Evolutionary conservation across 2,113 vertebrate species (phyloP).

Genomic region (Malurus alboscapulatus): DNA sequence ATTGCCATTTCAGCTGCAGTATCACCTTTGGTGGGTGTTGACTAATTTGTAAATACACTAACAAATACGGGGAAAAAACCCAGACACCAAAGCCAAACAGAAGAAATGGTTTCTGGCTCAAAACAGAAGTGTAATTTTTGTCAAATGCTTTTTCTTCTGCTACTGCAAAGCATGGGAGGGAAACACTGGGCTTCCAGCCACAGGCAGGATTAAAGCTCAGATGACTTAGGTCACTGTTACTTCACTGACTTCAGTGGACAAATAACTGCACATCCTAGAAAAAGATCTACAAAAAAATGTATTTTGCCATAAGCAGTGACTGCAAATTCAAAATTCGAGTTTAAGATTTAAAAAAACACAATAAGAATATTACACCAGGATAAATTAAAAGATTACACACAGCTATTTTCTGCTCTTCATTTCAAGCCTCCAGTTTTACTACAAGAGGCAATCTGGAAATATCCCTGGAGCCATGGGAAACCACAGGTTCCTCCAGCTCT

Average conservation of each 20-base stretch:
- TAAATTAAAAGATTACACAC: neutral
- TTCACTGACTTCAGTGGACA: neutral
- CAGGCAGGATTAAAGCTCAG: neutral
- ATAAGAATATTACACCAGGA: neutral
- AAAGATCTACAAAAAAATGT: neutral
- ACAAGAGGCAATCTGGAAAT: neutral
- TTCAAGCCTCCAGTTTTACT: neutral
- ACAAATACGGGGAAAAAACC: rapidly evolving
- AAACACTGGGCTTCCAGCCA: neutral
- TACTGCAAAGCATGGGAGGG: neutral
- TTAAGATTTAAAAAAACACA: neutral
- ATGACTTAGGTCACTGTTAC: neutral
- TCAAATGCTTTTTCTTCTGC: neutral
- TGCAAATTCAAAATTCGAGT: neutral
- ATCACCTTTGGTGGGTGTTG: neutral
- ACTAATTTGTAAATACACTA: neutral
- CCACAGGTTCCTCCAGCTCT: neutral
- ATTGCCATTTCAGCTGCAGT: neutral
- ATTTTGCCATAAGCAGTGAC: neutral
- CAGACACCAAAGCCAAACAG: neutral
- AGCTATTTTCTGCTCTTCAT: neutral
- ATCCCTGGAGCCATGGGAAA: neutral
- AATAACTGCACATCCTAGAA: neutral
- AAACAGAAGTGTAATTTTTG: neutral
- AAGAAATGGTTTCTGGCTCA: neutral